Evolutionary conservation across 2,797 vertebrate species (phyloP).

Genomic region (Amniataba percoides): DNA sequence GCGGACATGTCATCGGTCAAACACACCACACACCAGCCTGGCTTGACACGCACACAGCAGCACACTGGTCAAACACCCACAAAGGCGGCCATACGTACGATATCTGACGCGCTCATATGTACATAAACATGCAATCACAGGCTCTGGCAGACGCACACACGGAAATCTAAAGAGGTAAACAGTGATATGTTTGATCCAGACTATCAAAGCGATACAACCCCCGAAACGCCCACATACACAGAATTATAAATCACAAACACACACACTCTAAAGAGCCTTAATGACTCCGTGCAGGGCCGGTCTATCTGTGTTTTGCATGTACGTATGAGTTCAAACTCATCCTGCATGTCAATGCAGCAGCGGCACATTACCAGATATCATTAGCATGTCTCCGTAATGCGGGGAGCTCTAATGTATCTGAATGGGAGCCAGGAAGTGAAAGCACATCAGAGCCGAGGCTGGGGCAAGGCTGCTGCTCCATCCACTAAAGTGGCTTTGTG

Average conservation of each 20-base stretch:
- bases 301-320: constrained; percentile 27
- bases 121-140: constrained; percentile 31
- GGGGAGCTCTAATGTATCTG: constrained; percentile 65
- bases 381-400: constrained; percentile 68
- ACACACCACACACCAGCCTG: constrained; percentile 16
- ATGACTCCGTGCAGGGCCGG: constrained; percentile 12
- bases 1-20: constrained; percentile 51
- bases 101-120: constrained; percentile 20
- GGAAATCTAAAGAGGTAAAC: constrained; percentile 45
- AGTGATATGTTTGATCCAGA: constrained; percentile 24
- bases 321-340: constrained; percentile 36
- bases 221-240: constrained; percentile 2
- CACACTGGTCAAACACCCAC: constrained; percentile 10
- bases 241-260: constrained; percentile 29
- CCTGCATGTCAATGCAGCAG: constrained; percentile 52
- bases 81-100: constrained; percentile 1
- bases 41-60: constrained; percentile 9
- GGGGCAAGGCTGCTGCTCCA: constrained; percentile 29
- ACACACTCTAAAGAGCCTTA: neutral
- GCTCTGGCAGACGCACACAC: constrained; percentile 25
- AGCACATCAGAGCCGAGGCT: constrained; percentile 56
- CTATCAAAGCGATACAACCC: constrained; percentile 15
- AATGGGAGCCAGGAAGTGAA: constrained; percentile 62
- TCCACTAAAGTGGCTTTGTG: constrained; percentile 46
- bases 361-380: constrained; percentile 62